Evolutionary conservation across 2,888 invertebrate species (phyloP).

Genomic region (Lasioglossum figueresi): DNA sequence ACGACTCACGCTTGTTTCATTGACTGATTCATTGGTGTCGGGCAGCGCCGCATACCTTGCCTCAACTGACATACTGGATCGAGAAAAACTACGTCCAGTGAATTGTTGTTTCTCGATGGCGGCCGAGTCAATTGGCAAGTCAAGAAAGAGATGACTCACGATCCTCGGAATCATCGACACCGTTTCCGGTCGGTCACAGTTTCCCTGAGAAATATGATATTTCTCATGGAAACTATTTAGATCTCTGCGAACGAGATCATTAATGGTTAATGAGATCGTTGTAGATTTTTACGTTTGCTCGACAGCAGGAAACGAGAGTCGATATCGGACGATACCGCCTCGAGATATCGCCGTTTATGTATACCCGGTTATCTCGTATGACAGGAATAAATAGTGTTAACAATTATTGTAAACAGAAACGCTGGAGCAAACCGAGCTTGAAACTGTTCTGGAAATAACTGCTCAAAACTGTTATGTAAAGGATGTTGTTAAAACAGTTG

Average conservation of each 20-base stretch:
- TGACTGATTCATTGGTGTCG: conserved; percentile 53
- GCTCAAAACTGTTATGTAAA: not conserved
- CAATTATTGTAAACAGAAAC: not conserved
- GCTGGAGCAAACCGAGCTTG: not conserved
- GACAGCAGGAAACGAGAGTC: conserved; percentile 19
- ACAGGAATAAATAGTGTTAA: not conserved
- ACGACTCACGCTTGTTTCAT: conserved; percentile 45
- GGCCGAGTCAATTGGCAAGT: conserved; percentile 16
- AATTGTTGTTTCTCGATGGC: conserved; percentile 17
- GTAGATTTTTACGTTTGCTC: conserved; percentile 1
- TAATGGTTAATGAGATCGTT: conserved; percentile 33
- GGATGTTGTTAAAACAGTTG: not conserved
- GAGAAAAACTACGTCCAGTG: conserved; percentile 35
- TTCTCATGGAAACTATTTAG: not conserved
- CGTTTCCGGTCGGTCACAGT: conserved; percentile 56
- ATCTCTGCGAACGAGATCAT: not conserved
- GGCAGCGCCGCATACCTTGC: conserved; percentile 16
- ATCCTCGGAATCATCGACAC: conserved; percentile 39
- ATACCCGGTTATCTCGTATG: not conserved
- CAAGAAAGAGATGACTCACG: conserved; percentile 56
- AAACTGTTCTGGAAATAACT: not conserved
- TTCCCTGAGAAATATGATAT: not conserved
- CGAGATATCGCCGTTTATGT: not conserved
- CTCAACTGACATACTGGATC: conserved; percentile 1
- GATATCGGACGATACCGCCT: conserved; percentile 30